These are phyloP conservation scores for Cotesia chilonis DNA, from an alignment of 1,140 invertebrate species.

Conservation along the genomic window DNA sequence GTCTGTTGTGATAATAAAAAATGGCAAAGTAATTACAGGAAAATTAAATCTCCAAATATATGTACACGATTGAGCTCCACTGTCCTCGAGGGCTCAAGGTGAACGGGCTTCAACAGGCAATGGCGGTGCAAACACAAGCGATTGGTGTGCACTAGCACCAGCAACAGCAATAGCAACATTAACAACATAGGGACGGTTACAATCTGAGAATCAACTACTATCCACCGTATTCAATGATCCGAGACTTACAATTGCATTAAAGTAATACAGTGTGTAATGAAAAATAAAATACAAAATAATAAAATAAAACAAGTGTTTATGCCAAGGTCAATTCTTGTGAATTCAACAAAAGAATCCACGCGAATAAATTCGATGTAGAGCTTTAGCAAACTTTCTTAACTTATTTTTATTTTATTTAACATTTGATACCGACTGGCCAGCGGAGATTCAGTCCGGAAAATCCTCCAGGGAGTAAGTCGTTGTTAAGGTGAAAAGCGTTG, in stretches of 20 bases:
- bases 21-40: not conserved
- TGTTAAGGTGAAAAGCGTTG: slow-evolving; percentile 28
- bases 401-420: not conserved
- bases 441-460: slow-evolving; percentile 39
- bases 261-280: not conserved
- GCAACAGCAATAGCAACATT: slow-evolving; percentile 3
- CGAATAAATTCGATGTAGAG: not conserved
- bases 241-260: slow-evolving; percentile 14
- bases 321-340: slow-evolving; percentile 1
- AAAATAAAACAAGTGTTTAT: slow-evolving; percentile 9
- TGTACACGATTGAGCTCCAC: slow-evolving; percentile 51
- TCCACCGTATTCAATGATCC: slow-evolving; percentile 19
- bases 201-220: slow-evolving; percentile 22
- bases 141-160: slow-evolving; percentile 38
- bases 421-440: not conserved
- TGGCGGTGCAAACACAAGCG: slow-evolving; percentile 48
- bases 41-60: not conserved
- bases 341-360: not conserved
- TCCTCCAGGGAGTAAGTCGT: slow-evolving; percentile 32
- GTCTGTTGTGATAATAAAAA: not conserved
- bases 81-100: slow-evolving; percentile 61
- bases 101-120: slow-evolving; percentile 62
- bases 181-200: too few species aligned
- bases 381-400: slow-evolving; percentile 3
- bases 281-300: slow-evolving; percentile 4